These are phyloP conservation scores for Caenorhabditis uteleia DNA, from an alignment of 2,888 invertebrate species.

Conservation along the genomic window DNA sequence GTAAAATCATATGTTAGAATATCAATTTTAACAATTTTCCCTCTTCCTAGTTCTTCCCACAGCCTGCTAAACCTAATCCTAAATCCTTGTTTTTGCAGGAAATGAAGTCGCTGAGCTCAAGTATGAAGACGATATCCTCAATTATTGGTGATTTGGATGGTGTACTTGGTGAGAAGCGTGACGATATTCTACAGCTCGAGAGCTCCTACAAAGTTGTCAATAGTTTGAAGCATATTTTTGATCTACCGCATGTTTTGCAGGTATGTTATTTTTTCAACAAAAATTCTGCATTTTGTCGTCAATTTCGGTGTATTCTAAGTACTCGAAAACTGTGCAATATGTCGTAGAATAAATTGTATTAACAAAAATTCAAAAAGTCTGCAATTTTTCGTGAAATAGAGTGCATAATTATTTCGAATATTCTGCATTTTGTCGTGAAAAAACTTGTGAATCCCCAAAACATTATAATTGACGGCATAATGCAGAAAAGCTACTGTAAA, in stretches of 20 bases:
- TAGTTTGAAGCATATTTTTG: slow-evolving; percentile 64
- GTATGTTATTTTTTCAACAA: slow-evolving; percentile 16
- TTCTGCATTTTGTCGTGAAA: no score
- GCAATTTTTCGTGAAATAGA: no score
- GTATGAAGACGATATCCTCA: slow-evolving; percentile 62
- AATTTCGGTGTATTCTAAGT: no score
- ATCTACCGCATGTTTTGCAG: slow-evolving; percentile 63
- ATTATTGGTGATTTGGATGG: slow-evolving; percentile 53
- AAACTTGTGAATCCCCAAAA: no score
- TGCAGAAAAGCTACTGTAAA: no score
- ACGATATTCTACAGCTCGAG: slow-evolving; percentile 58
- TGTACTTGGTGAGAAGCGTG: slow-evolving; percentile 50
- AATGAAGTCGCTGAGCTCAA: slow-evolving; percentile 84
- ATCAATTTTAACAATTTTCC: no score
- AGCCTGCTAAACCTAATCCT: not conserved
- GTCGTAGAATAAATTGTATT: slow-evolving; percentile 4
- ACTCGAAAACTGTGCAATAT: no score
- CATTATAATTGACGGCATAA: no score
- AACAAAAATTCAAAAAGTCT: not conserved
- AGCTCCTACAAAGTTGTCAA: slow-evolving; percentile 63
- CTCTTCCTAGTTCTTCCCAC: no score
- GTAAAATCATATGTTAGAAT: no score
- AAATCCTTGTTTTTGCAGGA: slow-evolving; percentile 74
- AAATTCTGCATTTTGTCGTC: slow-evolving; percentile 1
- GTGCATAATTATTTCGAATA: not conserved